Evolutionary conservation across 2,797 vertebrate genomes (phyloP).

Genomic region (Fratercula arctica): DNA sequence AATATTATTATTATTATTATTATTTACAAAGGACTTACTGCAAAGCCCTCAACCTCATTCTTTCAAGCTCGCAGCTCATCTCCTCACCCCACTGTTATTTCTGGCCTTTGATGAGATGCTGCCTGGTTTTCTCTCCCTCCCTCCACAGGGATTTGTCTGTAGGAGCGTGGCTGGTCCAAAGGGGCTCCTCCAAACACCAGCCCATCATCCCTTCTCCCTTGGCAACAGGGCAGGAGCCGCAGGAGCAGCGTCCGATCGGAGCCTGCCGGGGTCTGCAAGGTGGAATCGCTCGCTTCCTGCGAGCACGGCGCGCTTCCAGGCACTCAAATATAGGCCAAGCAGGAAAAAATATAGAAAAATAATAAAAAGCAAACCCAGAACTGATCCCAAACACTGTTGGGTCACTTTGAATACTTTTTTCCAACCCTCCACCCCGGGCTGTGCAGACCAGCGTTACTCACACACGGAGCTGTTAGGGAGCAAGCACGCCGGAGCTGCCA

Average conservation of each 20-base stretch:
- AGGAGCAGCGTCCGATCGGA: not conserved
- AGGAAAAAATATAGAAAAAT: not conserved
- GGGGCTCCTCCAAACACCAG: not conserved
- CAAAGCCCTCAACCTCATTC: not conserved
- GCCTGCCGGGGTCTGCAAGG: not conserved
- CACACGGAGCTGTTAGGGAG: not conserved
- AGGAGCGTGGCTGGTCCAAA: not conserved
- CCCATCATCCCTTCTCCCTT: not conserved
- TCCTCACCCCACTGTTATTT: not conserved
- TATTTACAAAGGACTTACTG: not conserved
- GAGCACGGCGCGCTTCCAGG: not conserved
- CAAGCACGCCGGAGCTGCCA: not conserved
- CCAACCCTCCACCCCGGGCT: not conserved
- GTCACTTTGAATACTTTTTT: not conserved
- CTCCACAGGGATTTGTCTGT: not conserved
- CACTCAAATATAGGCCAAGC: not conserved
- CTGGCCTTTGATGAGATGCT: not conserved
- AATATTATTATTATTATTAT: not conserved
- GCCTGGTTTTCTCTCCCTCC: not conserved
- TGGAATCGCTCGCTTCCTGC: not conserved
- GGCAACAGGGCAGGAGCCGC: rapidly evolving
- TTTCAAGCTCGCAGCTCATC: not conserved
- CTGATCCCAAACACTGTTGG: not conserved
- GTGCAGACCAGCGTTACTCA: not conserved
- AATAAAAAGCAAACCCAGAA: not conserved